Base-by-base conservation (phyloP, 1,140 invertebrate genomes). In the Helicorthomorpha holstii region DNA sequence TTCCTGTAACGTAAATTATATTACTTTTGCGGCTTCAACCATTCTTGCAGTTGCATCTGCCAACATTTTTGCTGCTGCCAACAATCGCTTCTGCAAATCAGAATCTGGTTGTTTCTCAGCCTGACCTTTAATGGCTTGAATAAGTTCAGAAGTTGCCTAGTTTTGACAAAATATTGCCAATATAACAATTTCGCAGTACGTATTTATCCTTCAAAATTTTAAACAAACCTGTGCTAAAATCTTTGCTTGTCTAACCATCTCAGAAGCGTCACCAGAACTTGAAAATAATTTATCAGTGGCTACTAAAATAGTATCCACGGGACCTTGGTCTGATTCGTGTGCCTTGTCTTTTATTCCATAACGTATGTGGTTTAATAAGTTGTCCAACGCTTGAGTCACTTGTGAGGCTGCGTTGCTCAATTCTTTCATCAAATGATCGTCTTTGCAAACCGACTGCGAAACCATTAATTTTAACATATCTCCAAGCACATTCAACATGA, bases 171-270 rank as follows among this genome's bases (percentile, higher is more conserved):
- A 45, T 12, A 45, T 45, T 45, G 7, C 16, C 29, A 38, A 16
- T 38, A 38, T 38, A 38, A 38, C 29, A 7, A 38, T 7, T 16
- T 16, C 4, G 4, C 16, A 16, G 29, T 38, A 38, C 16, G 4
- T 38, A 38, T 16, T 38, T 45, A 45, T 10, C 7, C 7, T 10
- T 10, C 22, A 14, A 45, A 48, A 12, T 24, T 26, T 34, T 34
- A 7, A 7, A 16, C 52, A 56, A 57, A 68, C 70, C 56, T 70
- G 84, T 3, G 89, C 89, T 27, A 96, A 69, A n/a, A 87, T 77
- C 53, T 90, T 73, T 0, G 92, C 92, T 63, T 97, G 91, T 7
- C 82, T 78, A 22, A 97, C 86, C 91, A 98, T 96, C 68, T 96
- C 92, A 1, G 80, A 78, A 0, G 85, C 76, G 68, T 95, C 87